Conservation (phyloP, 2,113 vertebrate species). For the Triplophysa tibetana region DNA sequence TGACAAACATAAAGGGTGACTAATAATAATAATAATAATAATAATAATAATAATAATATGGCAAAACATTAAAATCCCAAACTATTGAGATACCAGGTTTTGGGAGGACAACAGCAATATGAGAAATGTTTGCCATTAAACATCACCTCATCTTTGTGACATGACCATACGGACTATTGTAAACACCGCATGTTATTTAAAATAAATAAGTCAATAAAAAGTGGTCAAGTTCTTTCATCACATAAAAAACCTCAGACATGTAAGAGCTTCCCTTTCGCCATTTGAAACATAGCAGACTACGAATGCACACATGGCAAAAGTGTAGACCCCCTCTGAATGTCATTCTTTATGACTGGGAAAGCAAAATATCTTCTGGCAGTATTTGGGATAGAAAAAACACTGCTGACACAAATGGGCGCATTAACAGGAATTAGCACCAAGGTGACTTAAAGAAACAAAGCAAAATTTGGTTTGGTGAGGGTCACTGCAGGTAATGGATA, state of each 20-base stretch:
- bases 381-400: constrained; percentile 43
- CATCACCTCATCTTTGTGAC: constrained; percentile 32
- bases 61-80: no score
- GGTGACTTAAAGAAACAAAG: constrained; percentile 39
- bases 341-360: constrained; percentile 59
- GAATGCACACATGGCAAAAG: constrained; percentile 47
- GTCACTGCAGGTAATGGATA: constrained; percentile 2
- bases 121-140: not conserved
- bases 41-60: no score
- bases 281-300: constrained; percentile 64
- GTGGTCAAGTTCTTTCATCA: constrained; percentile 51
- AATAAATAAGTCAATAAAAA: no score
- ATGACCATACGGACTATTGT: constrained; percentile 16
- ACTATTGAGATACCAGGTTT: no score
- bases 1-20: no score
- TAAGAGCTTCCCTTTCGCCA: constrained; percentile 61
- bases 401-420: constrained; percentile 51
- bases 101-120: no score
- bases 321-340: constrained; percentile 40
- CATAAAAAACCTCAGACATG: constrained; percentile 59
- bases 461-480: constrained; percentile 18
- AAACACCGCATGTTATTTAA: not conserved
- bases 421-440: constrained; percentile 52
- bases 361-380: constrained; percentile 56
- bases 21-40: no score